These are phyloP conservation scores for Oeneis ivallda DNA, from an alignment of 2,888 invertebrate genomes.

Conservation along the genomic window DNA sequence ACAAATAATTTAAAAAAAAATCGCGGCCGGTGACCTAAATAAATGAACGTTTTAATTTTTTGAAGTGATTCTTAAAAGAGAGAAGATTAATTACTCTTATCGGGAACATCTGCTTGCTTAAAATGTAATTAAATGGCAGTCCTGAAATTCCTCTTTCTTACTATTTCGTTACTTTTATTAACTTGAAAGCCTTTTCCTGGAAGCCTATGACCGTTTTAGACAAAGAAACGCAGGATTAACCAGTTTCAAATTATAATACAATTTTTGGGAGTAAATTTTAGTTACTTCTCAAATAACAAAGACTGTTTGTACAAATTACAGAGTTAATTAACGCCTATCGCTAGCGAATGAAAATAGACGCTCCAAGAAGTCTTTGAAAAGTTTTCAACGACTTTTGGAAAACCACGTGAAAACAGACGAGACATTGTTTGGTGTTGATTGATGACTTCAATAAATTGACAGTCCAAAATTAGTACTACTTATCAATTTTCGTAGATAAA, in stretches of 20 bases:
- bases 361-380: too few relatives aligned
- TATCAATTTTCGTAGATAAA: too few relatives aligned
- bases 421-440: too few relatives aligned
- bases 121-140: constrained; percentile 13
- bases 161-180: constrained; percentile 25
- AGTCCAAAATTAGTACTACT: too few relatives aligned
- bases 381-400: too few relatives aligned
- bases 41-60: background rate
- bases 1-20: too few relatives aligned
- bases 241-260: background rate
- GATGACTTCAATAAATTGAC: too few relatives aligned
- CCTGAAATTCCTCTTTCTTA: constrained; percentile 12
- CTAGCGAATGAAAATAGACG: too few relatives aligned
- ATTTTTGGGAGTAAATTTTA: background rate
- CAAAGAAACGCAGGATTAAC: constrained; percentile 27
- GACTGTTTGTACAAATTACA: background rate
- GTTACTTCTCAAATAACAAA: constrained; percentile 5
- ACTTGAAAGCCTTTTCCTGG: constrained; percentile 29
- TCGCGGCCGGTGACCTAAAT: background rate
- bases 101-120: constrained; percentile 4
- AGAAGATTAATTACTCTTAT: background rate
- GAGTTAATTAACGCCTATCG: background rate
- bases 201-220: constrained; percentile 18
- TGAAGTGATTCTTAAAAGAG: background rate
- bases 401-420: too few relatives aligned